Evolutionary conservation across 2,113 vertebrate genomes (phyloP).

Genomic region (Podarcis cretensis): DNA sequence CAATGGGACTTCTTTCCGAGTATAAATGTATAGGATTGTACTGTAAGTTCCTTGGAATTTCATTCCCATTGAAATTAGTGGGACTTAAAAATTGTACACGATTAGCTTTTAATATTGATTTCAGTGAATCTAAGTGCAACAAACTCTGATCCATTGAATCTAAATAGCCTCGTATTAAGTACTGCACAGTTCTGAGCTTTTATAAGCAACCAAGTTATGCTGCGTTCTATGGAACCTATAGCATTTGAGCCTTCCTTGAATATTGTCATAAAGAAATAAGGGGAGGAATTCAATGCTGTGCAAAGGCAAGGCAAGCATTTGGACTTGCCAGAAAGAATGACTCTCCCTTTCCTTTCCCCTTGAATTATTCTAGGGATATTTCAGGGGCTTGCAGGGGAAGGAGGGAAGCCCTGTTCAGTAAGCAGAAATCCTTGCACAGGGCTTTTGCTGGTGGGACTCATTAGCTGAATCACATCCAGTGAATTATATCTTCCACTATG

Average conservation of each 20-base stretch:
- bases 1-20: neutral
- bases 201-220: slow-evolving; percentile 36
- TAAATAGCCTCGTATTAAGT: slow-evolving; percentile 42
- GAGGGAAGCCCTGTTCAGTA: no score
- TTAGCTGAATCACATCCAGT: no score
- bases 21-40: neutral
- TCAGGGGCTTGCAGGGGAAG: no score
- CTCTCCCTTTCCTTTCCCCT: no score
- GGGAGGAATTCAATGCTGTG: neutral
- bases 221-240: neutral
- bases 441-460: no score
- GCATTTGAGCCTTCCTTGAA: slow-evolving; percentile 47
- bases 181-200: neutral
- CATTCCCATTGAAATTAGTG: neutral
- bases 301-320: no score
- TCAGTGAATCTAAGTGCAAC: neutral
- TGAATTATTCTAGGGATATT: no score
- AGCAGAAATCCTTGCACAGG: no score
- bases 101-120: neutral
- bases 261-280: slow-evolving; percentile 33
- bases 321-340: no score
- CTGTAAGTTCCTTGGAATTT: no score
- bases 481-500: neutral
- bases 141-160: slow-evolving; percentile 26
- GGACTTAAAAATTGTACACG: neutral